Evolutionary conservation across 2,797 vertebrate species (phyloP).

Genomic region (Borostomias antarcticus): DNA sequence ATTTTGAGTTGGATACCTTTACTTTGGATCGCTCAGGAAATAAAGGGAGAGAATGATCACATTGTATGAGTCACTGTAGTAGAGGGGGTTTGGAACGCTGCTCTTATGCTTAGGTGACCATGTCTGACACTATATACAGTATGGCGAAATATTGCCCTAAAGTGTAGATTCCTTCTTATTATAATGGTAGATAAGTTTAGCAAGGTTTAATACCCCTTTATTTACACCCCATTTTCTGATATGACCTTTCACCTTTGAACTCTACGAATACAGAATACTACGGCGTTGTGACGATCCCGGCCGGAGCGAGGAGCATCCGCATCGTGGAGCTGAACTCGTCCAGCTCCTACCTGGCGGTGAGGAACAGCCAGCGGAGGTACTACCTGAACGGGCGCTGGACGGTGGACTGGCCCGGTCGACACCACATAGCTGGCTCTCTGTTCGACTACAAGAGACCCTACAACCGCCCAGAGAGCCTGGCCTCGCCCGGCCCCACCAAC

Average conservation of each 20-base stretch:
- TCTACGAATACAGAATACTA: constrained; percentile 79
- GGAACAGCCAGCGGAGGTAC: constrained; percentile 78
- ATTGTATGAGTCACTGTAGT: too few relatives aligned
- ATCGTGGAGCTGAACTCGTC: constrained; percentile 83
- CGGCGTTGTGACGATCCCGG: constrained; percentile 80
- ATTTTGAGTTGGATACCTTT: too few relatives aligned
- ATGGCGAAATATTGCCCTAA: too few relatives aligned
- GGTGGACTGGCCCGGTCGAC: constrained; percentile 86
- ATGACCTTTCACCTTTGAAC: too few relatives aligned
- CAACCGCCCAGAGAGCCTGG: constrained; percentile 83
- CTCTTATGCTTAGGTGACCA: too few relatives aligned
- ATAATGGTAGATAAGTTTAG: too few relatives aligned
- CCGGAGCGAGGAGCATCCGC: constrained; percentile 82
- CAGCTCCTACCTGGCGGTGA: constrained; percentile 84
- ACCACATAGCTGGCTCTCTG: constrained; percentile 80
- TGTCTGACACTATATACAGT: too few relatives aligned
- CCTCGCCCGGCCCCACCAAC: constrained; percentile 83
- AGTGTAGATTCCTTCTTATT: too few relatives aligned
- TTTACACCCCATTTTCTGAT: background rate
- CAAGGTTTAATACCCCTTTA: background rate
- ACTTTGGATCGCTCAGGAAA: too few relatives aligned
- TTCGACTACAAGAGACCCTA: constrained; percentile 86
- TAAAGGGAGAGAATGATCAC: too few relatives aligned
- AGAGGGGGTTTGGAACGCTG: too few relatives aligned
- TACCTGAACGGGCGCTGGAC: constrained; percentile 88